Conservation (phyloP, 2,113 vertebrate species). For the Ictalurus furcatus region DNA sequence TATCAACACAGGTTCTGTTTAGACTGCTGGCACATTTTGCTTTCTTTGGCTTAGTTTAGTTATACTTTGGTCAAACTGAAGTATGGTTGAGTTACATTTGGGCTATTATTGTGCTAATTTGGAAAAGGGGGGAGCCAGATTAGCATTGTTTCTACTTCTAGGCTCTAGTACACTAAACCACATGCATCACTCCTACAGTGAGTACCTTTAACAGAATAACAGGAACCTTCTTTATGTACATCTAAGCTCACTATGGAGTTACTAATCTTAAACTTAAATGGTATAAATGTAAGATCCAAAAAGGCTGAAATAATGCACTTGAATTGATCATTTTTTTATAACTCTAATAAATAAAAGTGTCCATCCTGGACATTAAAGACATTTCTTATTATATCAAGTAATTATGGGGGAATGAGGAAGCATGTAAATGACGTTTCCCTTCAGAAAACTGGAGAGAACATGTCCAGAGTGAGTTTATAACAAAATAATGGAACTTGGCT, state of each 20-base stretch:
- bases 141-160: slow-evolving; percentile 54
- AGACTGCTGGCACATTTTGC: slow-evolving; percentile 51
- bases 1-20: slow-evolving; percentile 51
- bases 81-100: slow-evolving; percentile 57
- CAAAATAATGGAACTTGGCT: slow-evolving; percentile 29
- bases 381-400: slow-evolving; percentile 32
- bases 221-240: slow-evolving; percentile 14
- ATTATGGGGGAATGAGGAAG: slow-evolving; percentile 20
- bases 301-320: background rate
- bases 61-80: slow-evolving; percentile 57
- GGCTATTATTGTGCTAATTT: slow-evolving; percentile 47
- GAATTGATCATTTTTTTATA: slow-evolving; percentile 3
- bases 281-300: background rate
- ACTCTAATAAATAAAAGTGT: slow-evolving; percentile 48
- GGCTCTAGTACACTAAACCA: slow-evolving; percentile 38
- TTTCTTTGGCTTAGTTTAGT: slow-evolving; percentile 57
- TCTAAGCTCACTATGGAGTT: slow-evolving; percentile 2
- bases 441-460: slow-evolving; percentile 15
- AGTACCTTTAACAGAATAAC: slow-evolving; percentile 38
- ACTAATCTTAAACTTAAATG: background rate
- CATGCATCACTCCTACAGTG: slow-evolving; percentile 28
- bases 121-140: slow-evolving; percentile 49
- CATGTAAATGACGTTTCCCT: slow-evolving; percentile 28
- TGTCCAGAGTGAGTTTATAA: slow-evolving; percentile 30
- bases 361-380: slow-evolving; percentile 10